These are phyloP conservation scores for Aegithalos caudatus DNA, from an alignment of 2,113 vertebrate species.

Conservation along the genomic window DNA sequence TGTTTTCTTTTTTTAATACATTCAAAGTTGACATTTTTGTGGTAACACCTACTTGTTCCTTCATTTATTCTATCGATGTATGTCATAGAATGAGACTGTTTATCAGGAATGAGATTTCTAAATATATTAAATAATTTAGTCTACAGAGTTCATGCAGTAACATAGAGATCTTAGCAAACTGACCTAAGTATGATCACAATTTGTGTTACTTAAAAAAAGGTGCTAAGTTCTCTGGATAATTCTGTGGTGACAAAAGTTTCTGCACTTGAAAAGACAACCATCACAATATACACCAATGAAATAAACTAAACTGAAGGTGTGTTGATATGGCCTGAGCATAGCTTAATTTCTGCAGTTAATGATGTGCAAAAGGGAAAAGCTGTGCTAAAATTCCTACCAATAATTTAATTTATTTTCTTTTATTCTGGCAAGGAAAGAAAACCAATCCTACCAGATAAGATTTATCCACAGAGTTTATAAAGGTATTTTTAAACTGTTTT, in stretches of 20 bases:
- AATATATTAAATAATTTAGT: neutral
- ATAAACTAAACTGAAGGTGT: neutral
- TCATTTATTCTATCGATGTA: neutral
- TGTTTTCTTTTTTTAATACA: neutral
- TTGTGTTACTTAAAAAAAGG: neutral
- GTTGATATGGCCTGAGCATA: neutral
- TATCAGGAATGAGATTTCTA: neutral
- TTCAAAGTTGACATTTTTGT: neutral
- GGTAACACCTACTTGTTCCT: neutral
- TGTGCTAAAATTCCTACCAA: neutral
- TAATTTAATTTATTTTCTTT: neutral
- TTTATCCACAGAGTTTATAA: neutral
- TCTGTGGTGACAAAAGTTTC: neutral
- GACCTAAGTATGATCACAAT: neutral
- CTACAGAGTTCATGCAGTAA: neutral
- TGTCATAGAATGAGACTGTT: accelerated
- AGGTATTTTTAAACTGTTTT: neutral
- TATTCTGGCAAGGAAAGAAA: neutral
- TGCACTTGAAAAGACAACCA: neutral
- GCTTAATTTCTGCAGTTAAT: neutral
- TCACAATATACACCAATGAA: neutral
- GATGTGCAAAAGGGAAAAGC: neutral
- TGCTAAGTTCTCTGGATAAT: neutral
- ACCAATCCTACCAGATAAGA: neutral
- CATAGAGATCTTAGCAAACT: neutral